Evolutionary conservation across 2,888 invertebrate species (phyloP).

Genomic region (Napeogenes sylphis): DNA sequence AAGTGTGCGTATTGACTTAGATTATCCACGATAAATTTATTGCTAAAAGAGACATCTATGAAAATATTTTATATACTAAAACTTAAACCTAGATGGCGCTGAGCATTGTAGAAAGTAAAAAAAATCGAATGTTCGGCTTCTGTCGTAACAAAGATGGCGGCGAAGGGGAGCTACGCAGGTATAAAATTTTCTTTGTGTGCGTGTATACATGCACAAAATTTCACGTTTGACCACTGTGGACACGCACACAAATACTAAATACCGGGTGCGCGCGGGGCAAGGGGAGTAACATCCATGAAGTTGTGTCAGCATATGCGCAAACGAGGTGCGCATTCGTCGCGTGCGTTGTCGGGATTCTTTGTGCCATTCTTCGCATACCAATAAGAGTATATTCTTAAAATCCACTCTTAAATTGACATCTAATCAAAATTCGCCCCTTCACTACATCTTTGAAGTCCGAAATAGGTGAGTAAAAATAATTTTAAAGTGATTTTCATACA

Average conservation of each 20-base stretch:
- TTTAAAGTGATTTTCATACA: constrained; percentile 80
- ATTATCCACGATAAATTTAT: background rate
- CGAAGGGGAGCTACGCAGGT: constrained; percentile 72
- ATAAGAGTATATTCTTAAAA: constrained; percentile 85
- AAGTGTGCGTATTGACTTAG: constrained; percentile 5
- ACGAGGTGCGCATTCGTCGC: constrained; percentile 88
- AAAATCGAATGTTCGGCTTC: constrained; percentile 49
- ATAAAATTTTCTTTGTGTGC: constrained; percentile 59
- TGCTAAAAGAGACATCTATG: constrained; percentile 15
- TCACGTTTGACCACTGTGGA: constrained; percentile 77
- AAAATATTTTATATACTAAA: constrained; percentile 1
- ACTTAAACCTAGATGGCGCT: constrained; percentile 30
- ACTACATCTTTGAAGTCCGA: constrained; percentile 80
- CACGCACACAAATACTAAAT: constrained; percentile 59
- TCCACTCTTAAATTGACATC: constrained; percentile 82
- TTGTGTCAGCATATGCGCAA: constrained; percentile 88
- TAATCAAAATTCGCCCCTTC: constrained; percentile 82
- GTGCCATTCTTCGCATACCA: constrained; percentile 98
- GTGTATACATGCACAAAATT: constrained; percentile 70
- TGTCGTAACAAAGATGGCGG: constrained; percentile 72
- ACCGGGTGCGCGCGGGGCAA: constrained; percentile 71
- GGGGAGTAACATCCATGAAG: constrained; percentile 78
- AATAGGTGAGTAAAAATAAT: constrained; percentile 84
- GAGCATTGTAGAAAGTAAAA: constrained; percentile 38
- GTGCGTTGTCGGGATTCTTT: constrained; percentile 98